These are phyloP conservation scores for Hypanus sabinus DNA, from an alignment of 2,113 vertebrate species.

Conservation along the genomic window DNA sequence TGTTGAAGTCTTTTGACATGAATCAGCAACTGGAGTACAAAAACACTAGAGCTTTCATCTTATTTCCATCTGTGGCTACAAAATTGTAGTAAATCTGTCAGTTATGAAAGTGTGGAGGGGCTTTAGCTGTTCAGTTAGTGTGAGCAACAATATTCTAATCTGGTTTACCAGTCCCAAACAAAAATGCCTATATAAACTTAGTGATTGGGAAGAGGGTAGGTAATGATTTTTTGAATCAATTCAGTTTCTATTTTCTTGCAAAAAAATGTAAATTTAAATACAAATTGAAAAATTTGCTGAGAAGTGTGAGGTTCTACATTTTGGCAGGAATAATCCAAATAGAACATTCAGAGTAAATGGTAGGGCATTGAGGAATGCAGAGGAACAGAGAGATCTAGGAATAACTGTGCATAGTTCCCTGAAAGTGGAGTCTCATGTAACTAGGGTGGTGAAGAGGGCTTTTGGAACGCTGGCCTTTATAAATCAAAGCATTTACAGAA, in stretches of 20 bases:
- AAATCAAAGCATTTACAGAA: too few species aligned
- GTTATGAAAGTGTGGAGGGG: neutral
- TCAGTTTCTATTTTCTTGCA: neutral
- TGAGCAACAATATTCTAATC: neutral
- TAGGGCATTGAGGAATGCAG: too few species aligned
- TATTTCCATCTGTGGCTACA: neutral
- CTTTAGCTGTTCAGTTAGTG: neutral
- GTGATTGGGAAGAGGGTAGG: neutral
- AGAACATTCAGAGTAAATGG: too few species aligned
- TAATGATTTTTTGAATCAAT: neutral
- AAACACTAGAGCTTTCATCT: neutral
- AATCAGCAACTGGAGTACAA: constrained; percentile 19
- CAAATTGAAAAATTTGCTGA: neutral
- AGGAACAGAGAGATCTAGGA: too few species aligned
- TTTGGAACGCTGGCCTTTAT: too few species aligned
- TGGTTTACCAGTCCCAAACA: neutral
- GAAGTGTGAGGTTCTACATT: too few species aligned
- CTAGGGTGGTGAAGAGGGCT: too few species aligned
- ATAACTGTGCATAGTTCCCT: too few species aligned
- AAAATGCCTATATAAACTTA: neutral
- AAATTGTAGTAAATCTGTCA: neutral
- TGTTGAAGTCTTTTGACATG: neutral
- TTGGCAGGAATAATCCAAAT: too few species aligned
- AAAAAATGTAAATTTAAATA: neutral
- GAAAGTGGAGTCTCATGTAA: too few species aligned